Conservation (phyloP, 1,140 invertebrate genomes). For the Ostrea edulis region DNA sequence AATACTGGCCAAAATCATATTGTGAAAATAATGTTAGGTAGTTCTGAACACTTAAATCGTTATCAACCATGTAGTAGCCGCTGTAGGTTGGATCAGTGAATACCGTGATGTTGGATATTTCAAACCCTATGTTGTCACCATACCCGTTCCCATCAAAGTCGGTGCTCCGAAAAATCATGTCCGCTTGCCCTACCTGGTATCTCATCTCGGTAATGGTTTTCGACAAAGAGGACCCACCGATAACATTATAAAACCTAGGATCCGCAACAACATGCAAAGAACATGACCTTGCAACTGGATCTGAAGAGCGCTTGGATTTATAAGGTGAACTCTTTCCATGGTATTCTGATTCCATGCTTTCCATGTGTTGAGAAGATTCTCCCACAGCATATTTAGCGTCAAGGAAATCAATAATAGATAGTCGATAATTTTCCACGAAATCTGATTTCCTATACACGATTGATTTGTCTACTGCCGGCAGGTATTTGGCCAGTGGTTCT, state of each 20-base stretch:
- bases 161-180: slow-evolving; percentile 69
- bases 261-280: slow-evolving; percentile 68
- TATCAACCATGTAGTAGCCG: slow-evolving; percentile 57
- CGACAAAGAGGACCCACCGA: slow-evolving; percentile 57
- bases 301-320: not conserved
- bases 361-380: not conserved
- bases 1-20: slow-evolving; percentile 67
- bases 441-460: slow-evolving; percentile 21
- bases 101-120: slow-evolving; percentile 67
- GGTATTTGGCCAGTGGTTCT: slow-evolving; percentile 41
- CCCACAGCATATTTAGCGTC: too few species aligned
- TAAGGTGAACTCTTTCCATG: not conserved
- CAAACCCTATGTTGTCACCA: slow-evolving; percentile 74
- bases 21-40: slow-evolving; percentile 70
- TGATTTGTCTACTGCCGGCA: not conserved
- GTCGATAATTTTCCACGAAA: not conserved
- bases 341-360: not conserved
- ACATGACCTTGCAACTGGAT: slow-evolving; percentile 53
- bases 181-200: slow-evolving; percentile 62
- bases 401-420: not conserved
- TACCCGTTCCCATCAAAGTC: slow-evolving; percentile 71
- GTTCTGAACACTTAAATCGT: slow-evolving; percentile 46
- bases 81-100: slow-evolving; percentile 45
- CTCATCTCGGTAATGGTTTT: slow-evolving; percentile 66
- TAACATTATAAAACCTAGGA: slow-evolving; percentile 63